Percentiles rank a stretch among this genome's conserved stretches.
phyloP scores from a whole-genome alignment of 53 echinoderm and acorn worm genomes.

The Paelopatides confundens region DNA sequence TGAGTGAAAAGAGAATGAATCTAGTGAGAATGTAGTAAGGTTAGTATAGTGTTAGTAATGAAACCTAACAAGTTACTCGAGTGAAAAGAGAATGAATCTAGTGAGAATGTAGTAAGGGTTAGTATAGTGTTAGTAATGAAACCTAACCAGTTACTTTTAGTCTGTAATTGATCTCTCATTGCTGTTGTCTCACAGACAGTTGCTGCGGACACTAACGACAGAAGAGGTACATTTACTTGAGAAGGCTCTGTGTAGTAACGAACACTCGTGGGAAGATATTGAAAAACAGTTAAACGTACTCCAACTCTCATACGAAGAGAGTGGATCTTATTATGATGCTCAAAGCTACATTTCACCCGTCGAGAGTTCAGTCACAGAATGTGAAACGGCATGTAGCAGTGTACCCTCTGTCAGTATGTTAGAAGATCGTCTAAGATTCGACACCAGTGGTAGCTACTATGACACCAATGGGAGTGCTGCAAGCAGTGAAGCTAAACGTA shows the following conservation, averaged over 20 bases:
- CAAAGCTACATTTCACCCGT: conserved; percentile 77
- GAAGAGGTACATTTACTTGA: conserved; percentile 89
- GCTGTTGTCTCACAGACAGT: conserved; percentile 70
- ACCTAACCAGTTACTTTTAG: no score
- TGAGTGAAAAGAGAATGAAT: no score
- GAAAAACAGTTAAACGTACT: conserved; percentile 80
- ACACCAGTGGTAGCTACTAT: conserved; percentile 14
- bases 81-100: no score
- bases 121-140: no score
- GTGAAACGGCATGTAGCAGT: conserved; percentile 81
- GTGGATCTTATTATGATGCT: conserved; percentile 37
- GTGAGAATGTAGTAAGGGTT: no score
- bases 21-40: no score
- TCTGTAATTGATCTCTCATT: no score
- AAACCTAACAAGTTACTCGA: no score
- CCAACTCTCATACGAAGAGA: conserved; percentile 65
- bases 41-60: no score
- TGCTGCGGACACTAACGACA: conserved; percentile 80
- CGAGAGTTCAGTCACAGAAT: conserved; percentile 83
- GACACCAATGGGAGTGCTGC: neutral
- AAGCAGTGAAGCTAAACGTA: neutral
- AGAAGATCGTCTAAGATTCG: conserved; percentile 57
- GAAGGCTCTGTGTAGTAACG: conserved; percentile 89
- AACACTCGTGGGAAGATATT: conserved; percentile 89
- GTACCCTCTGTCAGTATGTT: conserved; percentile 68